Evolutionary conservation across 2,113 vertebrate species (phyloP).

Genomic region (Phalacrocorax carbo): DNA sequence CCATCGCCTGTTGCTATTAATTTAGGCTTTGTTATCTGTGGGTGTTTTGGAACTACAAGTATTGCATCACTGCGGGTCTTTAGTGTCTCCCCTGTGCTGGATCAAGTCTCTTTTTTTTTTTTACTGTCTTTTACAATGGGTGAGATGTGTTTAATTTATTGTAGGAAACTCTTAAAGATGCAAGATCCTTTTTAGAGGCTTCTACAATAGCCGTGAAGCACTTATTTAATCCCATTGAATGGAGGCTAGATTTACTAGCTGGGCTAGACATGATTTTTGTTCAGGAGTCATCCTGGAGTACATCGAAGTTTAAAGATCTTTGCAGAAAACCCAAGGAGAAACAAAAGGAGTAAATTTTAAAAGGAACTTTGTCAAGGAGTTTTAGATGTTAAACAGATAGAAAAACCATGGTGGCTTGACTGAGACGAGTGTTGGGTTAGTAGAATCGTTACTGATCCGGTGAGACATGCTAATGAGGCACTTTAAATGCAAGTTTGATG

Average conservation of each 20-base stretch:
- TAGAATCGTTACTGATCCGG: constrained; percentile 39
- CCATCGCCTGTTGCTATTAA: background rate
- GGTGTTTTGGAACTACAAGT: background rate
- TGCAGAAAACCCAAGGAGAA: constrained; percentile 67
- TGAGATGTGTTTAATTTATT: constrained; percentile 77
- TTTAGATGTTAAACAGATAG: constrained; percentile 74
- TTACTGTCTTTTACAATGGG: constrained; percentile 3
- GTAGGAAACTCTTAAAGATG: constrained; percentile 76
- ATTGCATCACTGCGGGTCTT: constrained; percentile 21
- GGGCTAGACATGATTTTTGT: constrained; percentile 79
- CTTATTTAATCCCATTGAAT: constrained; percentile 78
- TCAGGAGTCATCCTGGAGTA: constrained; percentile 75
- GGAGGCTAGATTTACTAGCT: constrained; percentile 78
- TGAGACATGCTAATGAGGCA: constrained; percentile 73
- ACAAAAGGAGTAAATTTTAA: constrained; percentile 78
- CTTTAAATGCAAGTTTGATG: constrained; percentile 73
- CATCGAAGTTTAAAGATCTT: constrained; percentile 76
- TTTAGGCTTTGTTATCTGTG: background rate
- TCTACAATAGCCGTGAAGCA: constrained; percentile 78
- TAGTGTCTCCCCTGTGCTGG: constrained; percentile 31
- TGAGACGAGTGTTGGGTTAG: constrained; percentile 22
- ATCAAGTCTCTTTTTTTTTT: background rate
- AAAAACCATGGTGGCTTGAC: constrained; percentile 45
- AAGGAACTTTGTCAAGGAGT: constrained; percentile 77
- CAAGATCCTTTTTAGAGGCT: constrained; percentile 69